These are phyloP conservation scores for Gnatocerus cornutus DNA, from an alignment of 2,888 invertebrate species.

Conservation along the genomic window DNA sequence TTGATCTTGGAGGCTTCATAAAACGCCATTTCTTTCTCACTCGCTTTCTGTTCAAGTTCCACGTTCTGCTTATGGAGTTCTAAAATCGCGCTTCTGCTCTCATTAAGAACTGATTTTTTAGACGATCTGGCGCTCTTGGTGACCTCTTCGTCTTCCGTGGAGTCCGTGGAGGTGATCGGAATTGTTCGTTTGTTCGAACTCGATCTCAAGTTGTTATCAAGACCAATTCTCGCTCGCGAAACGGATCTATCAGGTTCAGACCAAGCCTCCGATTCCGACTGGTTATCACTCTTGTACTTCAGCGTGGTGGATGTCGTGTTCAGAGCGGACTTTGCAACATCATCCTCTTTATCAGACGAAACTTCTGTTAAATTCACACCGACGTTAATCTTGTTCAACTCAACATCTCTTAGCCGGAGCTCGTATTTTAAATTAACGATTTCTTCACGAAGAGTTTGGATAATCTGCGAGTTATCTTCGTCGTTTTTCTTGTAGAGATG, in stretches of 20 bases:
- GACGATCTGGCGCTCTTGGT: constrained; percentile 43
- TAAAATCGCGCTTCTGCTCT: constrained; percentile 60
- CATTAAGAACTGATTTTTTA: constrained; percentile 38
- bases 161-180: constrained; percentile 56
- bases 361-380: constrained; percentile 45
- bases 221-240: constrained; percentile 85
- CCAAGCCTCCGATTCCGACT: constrained; percentile 88
- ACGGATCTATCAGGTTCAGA: constrained; percentile 90
- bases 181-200: constrained; percentile 64
- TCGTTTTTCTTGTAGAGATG: constrained; percentile 59
- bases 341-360: constrained; percentile 53
- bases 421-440: constrained; percentile 68
- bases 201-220: constrained; percentile 70
- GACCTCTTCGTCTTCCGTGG: constrained; percentile 64
- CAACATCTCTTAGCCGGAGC: constrained; percentile 66
- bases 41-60: constrained; percentile 60
- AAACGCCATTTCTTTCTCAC: constrained; percentile 52
- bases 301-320: constrained; percentile 58
- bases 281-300: constrained; percentile 63
- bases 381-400: constrained; percentile 61
- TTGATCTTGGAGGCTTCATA: constrained; percentile 36
- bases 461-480: constrained; percentile 57
- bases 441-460: constrained; percentile 66
- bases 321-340: constrained; percentile 51
- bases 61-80: constrained; percentile 67